Evolutionary conservation across 2,888 invertebrate species (phyloP).

Genomic region (Tiliacea aurago): DNA sequence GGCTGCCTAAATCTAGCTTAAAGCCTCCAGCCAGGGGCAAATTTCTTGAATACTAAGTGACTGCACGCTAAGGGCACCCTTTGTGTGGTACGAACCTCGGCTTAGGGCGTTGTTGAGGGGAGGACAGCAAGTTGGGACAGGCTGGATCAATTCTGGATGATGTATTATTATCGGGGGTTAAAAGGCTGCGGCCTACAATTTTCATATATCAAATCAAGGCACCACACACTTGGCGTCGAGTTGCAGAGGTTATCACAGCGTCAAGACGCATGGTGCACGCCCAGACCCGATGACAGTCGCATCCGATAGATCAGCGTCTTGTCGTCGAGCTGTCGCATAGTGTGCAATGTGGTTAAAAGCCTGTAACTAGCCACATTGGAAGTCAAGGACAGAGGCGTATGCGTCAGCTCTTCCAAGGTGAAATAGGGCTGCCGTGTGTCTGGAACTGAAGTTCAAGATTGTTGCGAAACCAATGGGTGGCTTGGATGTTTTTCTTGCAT

Average conservation of each 20-base stretch:
- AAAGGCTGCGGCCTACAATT: too few species aligned
- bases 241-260: not conserved
- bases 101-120: too few species aligned
- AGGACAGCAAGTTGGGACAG: too few species aligned
- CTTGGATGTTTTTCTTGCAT: conserved; percentile 24
- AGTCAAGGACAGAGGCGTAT: conserved; percentile 28
- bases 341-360: not conserved
- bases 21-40: too few species aligned
- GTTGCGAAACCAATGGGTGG: not conserved
- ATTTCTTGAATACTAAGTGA: too few species aligned
- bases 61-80: too few species aligned
- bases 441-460: conserved; percentile 42
- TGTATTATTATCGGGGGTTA: too few species aligned
- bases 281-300: not conserved
- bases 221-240: not conserved
- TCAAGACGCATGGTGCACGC: not conserved
- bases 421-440: not conserved
- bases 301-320: not conserved
- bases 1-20: too few species aligned
- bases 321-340: too few species aligned
- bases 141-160: too few species aligned
- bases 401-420: conserved; percentile 45
- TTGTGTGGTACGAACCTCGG: too few species aligned
- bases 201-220: too few species aligned
- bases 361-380: not conserved